Percentiles rank a stretch among this genome's conserved stretches.
Conservation (phyloP, 2,888 invertebrate genomes). For the Gastracanthus pulcherrimus region DNA sequence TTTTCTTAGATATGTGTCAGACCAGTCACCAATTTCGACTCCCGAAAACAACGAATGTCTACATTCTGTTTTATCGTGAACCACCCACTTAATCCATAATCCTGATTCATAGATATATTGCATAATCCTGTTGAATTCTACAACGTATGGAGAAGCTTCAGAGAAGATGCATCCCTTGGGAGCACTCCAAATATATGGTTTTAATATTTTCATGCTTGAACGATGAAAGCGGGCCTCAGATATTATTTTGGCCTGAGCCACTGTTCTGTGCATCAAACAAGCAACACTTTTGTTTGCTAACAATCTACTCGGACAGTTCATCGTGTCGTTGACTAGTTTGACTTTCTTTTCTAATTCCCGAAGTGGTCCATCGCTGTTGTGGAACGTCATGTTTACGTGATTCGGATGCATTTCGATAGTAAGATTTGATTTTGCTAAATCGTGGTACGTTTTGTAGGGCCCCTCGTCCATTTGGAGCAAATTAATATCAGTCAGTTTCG, state of each 20-base stretch:
- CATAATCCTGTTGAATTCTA: background rate
- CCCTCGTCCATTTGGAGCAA: background rate
- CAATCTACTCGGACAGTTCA: slow-evolving; percentile 1
- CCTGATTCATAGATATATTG: background rate
- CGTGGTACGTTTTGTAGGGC: background rate
- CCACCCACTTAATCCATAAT: background rate
- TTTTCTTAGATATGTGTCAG: background rate
- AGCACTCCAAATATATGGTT: background rate
- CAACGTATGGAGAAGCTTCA: background rate
- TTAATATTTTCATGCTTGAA: background rate
- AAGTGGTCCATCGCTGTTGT: background rate
- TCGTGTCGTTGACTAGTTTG: background rate
- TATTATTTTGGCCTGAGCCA: background rate
- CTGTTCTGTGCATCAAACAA: background rate
- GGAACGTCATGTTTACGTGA: background rate
- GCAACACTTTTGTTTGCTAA: background rate
- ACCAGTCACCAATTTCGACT: background rate
- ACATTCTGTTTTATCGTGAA: background rate
- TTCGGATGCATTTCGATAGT: background rate
- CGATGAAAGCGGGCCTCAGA: background rate
- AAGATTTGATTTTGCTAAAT: background rate
- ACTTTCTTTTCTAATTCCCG: background rate
- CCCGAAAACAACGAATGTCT: background rate
- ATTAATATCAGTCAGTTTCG: background rate
- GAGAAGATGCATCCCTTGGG: slow-evolving; percentile 4